Conservation (phyloP, 1,140 invertebrate genomes). For the Hypsibius dujardini region DNA sequence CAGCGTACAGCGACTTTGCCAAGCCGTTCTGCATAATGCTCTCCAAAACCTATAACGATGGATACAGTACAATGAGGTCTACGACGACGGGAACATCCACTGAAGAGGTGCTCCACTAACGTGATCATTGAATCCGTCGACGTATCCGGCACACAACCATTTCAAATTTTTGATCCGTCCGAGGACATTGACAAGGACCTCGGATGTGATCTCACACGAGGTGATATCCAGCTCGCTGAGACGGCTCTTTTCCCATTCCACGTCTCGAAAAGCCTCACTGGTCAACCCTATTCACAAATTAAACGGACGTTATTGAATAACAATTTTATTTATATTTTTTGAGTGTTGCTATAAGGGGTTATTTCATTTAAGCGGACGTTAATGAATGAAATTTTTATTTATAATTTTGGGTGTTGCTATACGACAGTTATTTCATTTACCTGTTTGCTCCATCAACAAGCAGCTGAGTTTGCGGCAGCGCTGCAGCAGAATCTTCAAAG, state of each 20-base stretch:
- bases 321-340: too few species aligned
- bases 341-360: too few species aligned
- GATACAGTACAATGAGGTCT: not conserved
- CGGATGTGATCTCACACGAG: conserved; percentile 79
- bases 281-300: conserved; percentile 46
- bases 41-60: conserved; percentile 48
- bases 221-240: conserved; percentile 89
- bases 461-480: conserved; percentile 76
- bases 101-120: conserved; percentile 32
- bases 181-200: conserved; percentile 80
- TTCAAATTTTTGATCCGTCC: conserved; percentile 64
- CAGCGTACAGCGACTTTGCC: conserved; percentile 57
- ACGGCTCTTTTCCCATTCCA: conserved; percentile 91
- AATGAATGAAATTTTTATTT: too few species aligned
- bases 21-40: conserved; percentile 74
- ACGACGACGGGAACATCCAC: too few species aligned
- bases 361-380: too few species aligned
- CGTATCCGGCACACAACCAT: conserved; percentile 80
- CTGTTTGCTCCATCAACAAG: conserved; percentile 85
- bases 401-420: too few species aligned
- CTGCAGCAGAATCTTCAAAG: conserved; percentile 79
- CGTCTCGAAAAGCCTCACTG: conserved; percentile 74
- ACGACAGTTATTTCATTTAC: conserved; percentile 40
- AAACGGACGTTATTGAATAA: not conserved
- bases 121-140: conserved; percentile 88